Conservation (phyloP, 2,113 vertebrate species). For the Myiozetetes cayanensis region DNA sequence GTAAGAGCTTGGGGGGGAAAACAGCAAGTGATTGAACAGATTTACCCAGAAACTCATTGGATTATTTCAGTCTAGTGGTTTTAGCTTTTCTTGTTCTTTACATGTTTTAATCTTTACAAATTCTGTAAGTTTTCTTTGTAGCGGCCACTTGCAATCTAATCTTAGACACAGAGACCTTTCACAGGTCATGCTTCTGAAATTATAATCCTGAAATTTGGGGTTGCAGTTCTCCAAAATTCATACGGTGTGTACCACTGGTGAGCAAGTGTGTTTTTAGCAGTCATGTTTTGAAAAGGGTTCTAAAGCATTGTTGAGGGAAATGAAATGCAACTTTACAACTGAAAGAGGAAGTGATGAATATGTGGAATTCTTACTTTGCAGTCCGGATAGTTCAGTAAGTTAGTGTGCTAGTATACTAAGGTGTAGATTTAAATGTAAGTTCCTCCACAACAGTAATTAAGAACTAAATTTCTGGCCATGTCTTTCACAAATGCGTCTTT, state of each 20-base stretch:
- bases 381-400: background rate
- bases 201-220: background rate
- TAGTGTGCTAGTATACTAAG: background rate
- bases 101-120: background rate
- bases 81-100: background rate
- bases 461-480: background rate
- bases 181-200: background rate
- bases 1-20: background rate
- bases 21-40: background rate
- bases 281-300: background rate
- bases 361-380: background rate
- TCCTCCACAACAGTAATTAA: background rate
- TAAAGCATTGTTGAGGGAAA: background rate
- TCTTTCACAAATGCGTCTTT: background rate
- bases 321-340: background rate
- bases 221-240: background rate
- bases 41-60: background rate
- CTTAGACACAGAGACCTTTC: background rate
- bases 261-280: background rate
- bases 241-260: accelerated
- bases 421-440: background rate
- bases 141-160: background rate
- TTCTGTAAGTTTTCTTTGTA: background rate
- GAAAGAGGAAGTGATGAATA: background rate
- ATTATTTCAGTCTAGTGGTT: background rate